Evolutionary conservation across 2,113 vertebrate genomes (phyloP).

Genomic region (Ahaetulla prasina): DNA sequence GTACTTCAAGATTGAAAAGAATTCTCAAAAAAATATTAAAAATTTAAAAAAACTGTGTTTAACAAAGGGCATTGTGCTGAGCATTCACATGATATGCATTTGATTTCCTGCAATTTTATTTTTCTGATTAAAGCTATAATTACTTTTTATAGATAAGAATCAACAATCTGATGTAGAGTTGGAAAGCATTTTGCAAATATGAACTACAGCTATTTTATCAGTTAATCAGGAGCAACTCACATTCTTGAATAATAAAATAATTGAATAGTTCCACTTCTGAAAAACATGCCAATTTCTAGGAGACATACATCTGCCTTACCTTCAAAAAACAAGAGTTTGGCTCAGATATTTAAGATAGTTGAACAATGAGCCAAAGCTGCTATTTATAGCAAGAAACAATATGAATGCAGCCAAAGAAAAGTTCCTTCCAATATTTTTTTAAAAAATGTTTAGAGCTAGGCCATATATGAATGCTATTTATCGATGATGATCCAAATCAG

Average conservation of each 20-base stretch:
- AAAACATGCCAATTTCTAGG: slow-evolving; percentile 11
- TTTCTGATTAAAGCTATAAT: slow-evolving; percentile 65
- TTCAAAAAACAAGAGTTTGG: slow-evolving; percentile 49
- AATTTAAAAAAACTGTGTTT: slow-evolving; percentile 36
- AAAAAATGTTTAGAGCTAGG: neutral
- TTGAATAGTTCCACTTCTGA: neutral
- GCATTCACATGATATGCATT: slow-evolving; percentile 60
- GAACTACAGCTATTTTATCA: slow-evolving; percentile 65
- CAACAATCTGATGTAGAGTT: slow-evolving; percentile 55
- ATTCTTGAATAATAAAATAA: slow-evolving; percentile 39
- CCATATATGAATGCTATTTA: neutral
- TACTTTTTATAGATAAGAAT: slow-evolving; percentile 58
- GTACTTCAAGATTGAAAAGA: slow-evolving; percentile 50
- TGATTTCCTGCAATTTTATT: slow-evolving; percentile 66
- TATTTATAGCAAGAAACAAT: slow-evolving; percentile 3
- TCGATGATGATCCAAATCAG: neutral
- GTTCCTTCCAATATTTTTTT: accelerated
- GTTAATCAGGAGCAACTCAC: slow-evolving; percentile 50
- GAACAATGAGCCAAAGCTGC: slow-evolving; percentile 37
- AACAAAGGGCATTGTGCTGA: slow-evolving; percentile 65
- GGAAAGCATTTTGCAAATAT: slow-evolving; percentile 64
- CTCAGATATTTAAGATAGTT: slow-evolving; percentile 38
- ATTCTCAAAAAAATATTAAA: slow-evolving; percentile 55
- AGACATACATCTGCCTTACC: slow-evolving; percentile 43
- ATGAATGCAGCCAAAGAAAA: slow-evolving; percentile 8